Conservation (phyloP, 2,888 invertebrate species). For the Eutolmus rufibarbis region DNA sequence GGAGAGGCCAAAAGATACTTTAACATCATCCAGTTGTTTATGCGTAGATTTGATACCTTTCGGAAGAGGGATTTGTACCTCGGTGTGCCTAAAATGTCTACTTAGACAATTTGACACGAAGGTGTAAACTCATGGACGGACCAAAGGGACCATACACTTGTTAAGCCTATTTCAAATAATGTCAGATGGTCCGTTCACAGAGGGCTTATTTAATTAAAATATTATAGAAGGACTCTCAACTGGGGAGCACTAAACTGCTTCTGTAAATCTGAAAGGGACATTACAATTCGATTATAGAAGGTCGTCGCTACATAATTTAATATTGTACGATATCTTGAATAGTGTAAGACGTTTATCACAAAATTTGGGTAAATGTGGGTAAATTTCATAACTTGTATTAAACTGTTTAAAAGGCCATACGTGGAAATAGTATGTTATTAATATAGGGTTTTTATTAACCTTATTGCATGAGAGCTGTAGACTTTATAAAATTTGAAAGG, state of each 20-base stretch:
- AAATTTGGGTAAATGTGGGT: background rate
- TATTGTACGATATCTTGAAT: background rate
- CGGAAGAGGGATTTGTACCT: slow-evolving; percentile 10
- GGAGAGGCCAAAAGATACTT: background rate
- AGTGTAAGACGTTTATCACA: background rate
- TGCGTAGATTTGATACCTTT: slow-evolving; percentile 14
- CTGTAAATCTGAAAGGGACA: background rate
- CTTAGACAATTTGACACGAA: slow-evolving; percentile 1
- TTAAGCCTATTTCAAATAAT: slow-evolving; percentile 18
- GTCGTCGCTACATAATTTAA: background rate
- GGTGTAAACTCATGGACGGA: background rate
- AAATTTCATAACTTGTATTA: background rate
- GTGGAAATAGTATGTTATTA: background rate
- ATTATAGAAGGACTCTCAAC: background rate
- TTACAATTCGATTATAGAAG: background rate
- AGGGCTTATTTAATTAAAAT: slow-evolving; percentile 26
- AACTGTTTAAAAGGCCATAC: background rate
- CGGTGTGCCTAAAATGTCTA: background rate
- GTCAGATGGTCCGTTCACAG: slow-evolving; percentile 9
- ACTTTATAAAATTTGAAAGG: background rate
- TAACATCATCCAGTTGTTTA: background rate
- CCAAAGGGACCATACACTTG: background rate
- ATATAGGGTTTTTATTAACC: too few relatives aligned
- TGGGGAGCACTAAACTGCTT: background rate
- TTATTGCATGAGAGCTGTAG: too few relatives aligned